phyloP scores from a whole-genome alignment of 2,888 invertebrate genomes.

The Trimorus sp. region DNA sequence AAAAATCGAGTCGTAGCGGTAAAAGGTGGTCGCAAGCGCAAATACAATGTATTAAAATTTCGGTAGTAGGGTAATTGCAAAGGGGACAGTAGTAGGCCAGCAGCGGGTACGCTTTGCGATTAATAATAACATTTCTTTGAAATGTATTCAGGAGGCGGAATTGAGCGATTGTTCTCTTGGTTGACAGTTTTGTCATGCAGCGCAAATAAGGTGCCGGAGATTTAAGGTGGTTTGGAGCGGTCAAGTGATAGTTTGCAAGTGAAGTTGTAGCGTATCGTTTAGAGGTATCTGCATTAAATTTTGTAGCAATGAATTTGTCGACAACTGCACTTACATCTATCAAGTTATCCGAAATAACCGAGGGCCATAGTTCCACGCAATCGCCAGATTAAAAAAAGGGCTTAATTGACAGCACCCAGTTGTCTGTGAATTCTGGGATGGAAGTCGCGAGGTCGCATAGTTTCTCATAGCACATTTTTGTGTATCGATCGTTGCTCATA shows the following conservation, averaged over 20 bases:
- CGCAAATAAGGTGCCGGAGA: too few relatives aligned
- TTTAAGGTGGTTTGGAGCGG: not conserved
- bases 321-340: too few relatives aligned
- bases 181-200: not conserved
- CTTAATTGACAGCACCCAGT: not conserved
- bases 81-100: too few relatives aligned
- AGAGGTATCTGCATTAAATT: too few relatives aligned
- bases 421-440: not conserved
- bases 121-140: too few relatives aligned
- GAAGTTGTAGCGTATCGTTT: too few relatives aligned
- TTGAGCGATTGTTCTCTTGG: not conserved
- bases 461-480: constrained; percentile 2
- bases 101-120: too few relatives aligned
- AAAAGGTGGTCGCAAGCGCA: too few relatives aligned
- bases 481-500: not conserved
- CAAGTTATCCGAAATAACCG: not conserved
- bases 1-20: too few relatives aligned
- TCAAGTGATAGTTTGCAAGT: not conserved
- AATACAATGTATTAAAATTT: too few relatives aligned
- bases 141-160: not conserved
- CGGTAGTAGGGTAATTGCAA: too few relatives aligned
- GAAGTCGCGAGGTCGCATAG: not conserved
- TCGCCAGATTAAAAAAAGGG: not conserved
- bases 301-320: too few relatives aligned
- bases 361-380: not conserved